These are phyloP conservation scores for Drosophila miranda DNA, from an alignment of 1,140 invertebrate species.

Conservation along the genomic window DNA sequence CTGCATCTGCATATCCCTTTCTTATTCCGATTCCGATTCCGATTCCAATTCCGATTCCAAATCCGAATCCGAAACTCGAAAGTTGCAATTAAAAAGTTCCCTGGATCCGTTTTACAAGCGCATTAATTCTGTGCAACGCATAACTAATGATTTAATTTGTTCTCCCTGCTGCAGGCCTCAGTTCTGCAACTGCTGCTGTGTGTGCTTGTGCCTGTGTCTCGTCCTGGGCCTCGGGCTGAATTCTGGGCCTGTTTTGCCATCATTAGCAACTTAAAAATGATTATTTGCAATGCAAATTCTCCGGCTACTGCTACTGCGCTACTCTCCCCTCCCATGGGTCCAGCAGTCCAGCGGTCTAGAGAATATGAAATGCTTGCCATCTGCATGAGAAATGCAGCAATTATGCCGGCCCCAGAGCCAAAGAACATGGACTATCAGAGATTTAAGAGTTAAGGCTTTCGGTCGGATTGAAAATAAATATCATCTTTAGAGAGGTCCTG, in stretches of 20 bases:
- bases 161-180: constrained; percentile 20
- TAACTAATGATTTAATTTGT: constrained; percentile 79
- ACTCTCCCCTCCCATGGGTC: background rate
- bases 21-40: constrained; percentile 4
- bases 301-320: background rate
- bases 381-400: constrained; percentile 62
- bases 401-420: constrained; percentile 16
- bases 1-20: constrained; percentile 18
- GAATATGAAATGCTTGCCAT: constrained; percentile 54
- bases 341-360: background rate
- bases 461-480: constrained; percentile 16
- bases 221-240: background rate
- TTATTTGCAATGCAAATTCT: constrained; percentile 76
- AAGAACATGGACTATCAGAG: background rate
- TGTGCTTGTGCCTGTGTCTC: too few relatives aligned
- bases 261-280: constrained; percentile 71
- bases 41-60: background rate
- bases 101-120: constrained; percentile 56
- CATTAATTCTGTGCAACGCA: constrained; percentile 70
- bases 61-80: constrained; percentile 17
- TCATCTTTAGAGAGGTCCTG: background rate
- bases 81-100: constrained; percentile 68
- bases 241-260: constrained; percentile 36
- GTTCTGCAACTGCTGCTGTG: too few relatives aligned
- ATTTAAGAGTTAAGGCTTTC: constrained; percentile 10